Evolutionary conservation across 2,797 vertebrate species (phyloP).

Genomic region (Typhlichthys subterraneus): DNA sequence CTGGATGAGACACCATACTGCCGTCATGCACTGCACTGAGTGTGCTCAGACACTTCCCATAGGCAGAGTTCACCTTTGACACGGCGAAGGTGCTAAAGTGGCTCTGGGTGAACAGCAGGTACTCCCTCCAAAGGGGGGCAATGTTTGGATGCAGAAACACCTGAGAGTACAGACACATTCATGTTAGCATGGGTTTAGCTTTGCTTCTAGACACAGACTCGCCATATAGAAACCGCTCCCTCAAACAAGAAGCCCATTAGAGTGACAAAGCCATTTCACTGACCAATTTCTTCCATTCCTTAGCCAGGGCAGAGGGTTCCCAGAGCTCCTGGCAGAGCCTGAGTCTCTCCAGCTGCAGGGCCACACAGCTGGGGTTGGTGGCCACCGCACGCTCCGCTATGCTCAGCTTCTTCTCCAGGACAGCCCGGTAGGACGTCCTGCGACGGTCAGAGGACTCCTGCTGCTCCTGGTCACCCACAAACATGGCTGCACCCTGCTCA

Average conservation of each 20-base stretch:
- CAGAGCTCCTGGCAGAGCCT: conserved; percentile 87
- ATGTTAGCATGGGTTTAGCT: neutral
- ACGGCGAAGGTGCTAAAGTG: conserved; percentile 92
- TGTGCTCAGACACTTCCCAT: conserved; percentile 92
- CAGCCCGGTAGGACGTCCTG: conserved; percentile 79
- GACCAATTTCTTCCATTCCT: conserved; percentile 94
- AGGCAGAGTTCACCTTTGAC: conserved; percentile 85
- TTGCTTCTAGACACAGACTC: too few species aligned
- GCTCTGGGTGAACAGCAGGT: conserved; percentile 91
- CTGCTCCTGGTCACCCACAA: conserved; percentile 65
- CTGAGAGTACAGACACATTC: conserved; percentile 34
- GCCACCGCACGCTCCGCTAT: conserved; percentile 90
- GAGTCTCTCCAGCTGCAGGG: conserved; percentile 88
- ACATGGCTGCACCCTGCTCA: conserved; percentile 70
- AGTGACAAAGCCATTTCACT: neutral
- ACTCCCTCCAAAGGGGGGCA: conserved; percentile 86
- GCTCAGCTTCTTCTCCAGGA: conserved; percentile 93
- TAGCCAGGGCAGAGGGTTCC: conserved; percentile 86
- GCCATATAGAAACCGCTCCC: too few species aligned
- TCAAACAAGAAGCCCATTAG: neutral
- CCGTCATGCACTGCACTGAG: conserved; percentile 89
- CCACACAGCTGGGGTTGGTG: conserved; percentile 84
- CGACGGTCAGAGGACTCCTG: conserved; percentile 72
- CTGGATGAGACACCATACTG: conserved; percentile 90
- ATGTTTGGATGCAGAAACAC: conserved; percentile 95